Conservation (phyloP, 2,113 vertebrate genomes). For the Antechinus flavipes region DNA sequence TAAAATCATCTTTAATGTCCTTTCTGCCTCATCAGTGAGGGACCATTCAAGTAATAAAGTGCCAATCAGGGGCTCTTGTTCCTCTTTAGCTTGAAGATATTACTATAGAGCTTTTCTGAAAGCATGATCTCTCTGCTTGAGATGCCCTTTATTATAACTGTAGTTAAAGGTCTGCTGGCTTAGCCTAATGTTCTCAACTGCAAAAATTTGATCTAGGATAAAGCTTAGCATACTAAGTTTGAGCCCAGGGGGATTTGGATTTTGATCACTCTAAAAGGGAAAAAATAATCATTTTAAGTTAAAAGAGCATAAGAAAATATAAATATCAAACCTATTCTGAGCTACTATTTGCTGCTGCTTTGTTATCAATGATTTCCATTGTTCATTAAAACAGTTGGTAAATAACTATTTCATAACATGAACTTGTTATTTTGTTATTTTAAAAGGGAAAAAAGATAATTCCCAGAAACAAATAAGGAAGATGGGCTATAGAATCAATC, state of each 20-base stretch:
- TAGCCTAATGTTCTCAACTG: conserved; percentile 75
- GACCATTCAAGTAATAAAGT: conserved; percentile 81
- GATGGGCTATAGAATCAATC: conserved; percentile 11
- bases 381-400: conserved; percentile 75
- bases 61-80: conserved; percentile 82
- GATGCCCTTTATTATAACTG: conserved; percentile 73
- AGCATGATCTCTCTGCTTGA: conserved; percentile 80
- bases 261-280: conserved; percentile 64
- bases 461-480: conserved; percentile 48
- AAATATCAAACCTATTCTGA: conserved; percentile 63
- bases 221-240: conserved; percentile 63
- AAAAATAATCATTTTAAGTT: conserved; percentile 56
- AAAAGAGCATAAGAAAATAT: conserved; percentile 65
- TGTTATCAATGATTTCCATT: conserved; percentile 59
- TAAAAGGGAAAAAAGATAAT: conserved; percentile 60
- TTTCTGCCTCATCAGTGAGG: conserved; percentile 80
- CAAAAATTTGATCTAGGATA: conserved; percentile 61
- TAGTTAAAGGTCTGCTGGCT: conserved; percentile 77
- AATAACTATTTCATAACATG: conserved; percentile 67
- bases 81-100: conserved; percentile 78
- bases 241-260: conserved; percentile 32
- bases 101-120: conserved; percentile 74
- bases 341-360: conserved; percentile 53
- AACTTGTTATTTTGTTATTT: conserved; percentile 72
- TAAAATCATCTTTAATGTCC: conserved; percentile 80